Base-by-base conservation (phyloP, 2,797 vertebrate genomes). In the Emydoidea blandingii region DNA sequence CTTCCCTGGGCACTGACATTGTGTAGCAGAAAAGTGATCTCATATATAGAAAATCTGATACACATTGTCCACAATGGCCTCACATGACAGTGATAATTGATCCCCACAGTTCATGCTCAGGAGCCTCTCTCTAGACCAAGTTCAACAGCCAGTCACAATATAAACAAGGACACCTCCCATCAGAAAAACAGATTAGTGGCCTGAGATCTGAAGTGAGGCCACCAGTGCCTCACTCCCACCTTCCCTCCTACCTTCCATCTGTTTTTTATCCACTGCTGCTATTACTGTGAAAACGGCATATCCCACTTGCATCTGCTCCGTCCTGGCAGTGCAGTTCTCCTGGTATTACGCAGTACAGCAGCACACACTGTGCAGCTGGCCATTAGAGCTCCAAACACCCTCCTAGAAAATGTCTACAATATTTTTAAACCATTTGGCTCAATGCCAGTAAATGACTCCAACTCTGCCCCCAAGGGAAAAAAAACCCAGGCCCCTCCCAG, bases 161-260 rank as follows among this genome's bases (percentile, higher is more conserved):
- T 4, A 8, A 83, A 95, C 87, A 79, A 84, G 93, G 59, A 19
- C 0, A 0, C 2, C 9, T 31, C 50, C 21, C 37, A 12, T 29
- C 83, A 95, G 91, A 90, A 92, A 96, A 96, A 94, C 88, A 95
- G 95, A 96, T 95, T 96, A 97, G 93, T 0, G 2, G 72, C 79
- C n/a, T 85, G 97, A 96, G 93, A 96, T 95, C 94, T 93, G 92
- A 96, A 96, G 96, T 97, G 96, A 97, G 96, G 95, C 97, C 97
- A 95, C 95, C 97, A 97, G 95, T 56, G 95, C 97, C 96, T 97
- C 94, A 96, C 94, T 97, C 95, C 96, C 95, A 97, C 95, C 88
- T 95, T 85, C 94, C 96, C 94, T 97, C 96, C 97, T 83, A 97
- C 96, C 95, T 90, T 92, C 96, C 95, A 96, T 97, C 96, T 97